phyloP scores from a whole-genome alignment of 30 jellyfish, hydroid and myxozoan species.

The Nemopilema nomurai region DNA sequence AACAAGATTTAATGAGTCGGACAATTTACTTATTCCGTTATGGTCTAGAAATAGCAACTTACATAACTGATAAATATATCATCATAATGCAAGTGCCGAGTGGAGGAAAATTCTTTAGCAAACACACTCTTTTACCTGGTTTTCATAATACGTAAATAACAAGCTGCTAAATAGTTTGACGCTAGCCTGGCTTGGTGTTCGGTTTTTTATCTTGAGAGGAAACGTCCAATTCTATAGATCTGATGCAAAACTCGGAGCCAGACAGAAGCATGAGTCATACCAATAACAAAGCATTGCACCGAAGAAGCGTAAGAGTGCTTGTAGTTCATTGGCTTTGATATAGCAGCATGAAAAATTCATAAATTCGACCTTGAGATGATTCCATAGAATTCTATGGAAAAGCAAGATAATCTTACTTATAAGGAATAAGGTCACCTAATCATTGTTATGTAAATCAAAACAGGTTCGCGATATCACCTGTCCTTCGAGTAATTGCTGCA shows the following conservation, averaged over 20 bases:
- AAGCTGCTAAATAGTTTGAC: not conserved
- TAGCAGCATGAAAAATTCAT: constrained; percentile 15
- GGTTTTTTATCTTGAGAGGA: not conserved
- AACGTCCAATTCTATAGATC: not conserved
- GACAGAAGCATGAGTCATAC: not conserved
- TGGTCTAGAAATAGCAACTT: too few relatives aligned
- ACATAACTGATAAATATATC: too few relatives aligned
- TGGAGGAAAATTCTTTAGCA: too few relatives aligned
- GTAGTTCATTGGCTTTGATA: not conserved
- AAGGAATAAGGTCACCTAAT: constrained; percentile 1
- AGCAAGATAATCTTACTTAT: constrained; percentile 1
- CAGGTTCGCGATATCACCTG: constrained; percentile 1
- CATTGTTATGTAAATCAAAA: constrained; percentile 16
- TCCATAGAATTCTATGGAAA: constrained; percentile 7
- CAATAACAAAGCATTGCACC: not conserved
- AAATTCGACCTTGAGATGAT: not conserved
- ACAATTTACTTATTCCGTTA: too few relatives aligned
- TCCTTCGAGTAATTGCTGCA: constrained; percentile 1
- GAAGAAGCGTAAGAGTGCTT: not conserved
- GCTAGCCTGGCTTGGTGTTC: not conserved
- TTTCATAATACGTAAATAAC: too few relatives aligned
- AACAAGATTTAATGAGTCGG: too few relatives aligned
- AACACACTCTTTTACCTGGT: too few relatives aligned
- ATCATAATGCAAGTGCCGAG: too few relatives aligned
- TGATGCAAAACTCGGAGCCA: not conserved